phyloP scores from a whole-genome alignment of 2,797 vertebrate species.

The Erethizon dorsatum region DNA sequence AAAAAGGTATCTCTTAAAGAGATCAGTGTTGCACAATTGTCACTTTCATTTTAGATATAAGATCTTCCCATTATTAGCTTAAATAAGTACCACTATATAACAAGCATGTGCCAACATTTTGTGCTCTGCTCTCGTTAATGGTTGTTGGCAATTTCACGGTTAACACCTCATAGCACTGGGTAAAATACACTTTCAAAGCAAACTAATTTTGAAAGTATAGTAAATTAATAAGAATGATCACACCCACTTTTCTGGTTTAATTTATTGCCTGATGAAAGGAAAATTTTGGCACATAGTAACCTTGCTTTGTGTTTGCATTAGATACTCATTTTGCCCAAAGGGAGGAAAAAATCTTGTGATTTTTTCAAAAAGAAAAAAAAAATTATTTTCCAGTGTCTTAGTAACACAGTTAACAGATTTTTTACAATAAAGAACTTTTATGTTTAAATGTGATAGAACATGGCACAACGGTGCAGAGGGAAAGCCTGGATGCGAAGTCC shows the following conservation, averaged over 20 bases:
- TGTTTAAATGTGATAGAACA: background rate
- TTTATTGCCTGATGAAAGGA: background rate
- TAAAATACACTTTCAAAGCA: constrained; percentile 2
- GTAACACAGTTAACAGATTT: background rate
- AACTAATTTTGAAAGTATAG: constrained; percentile 2
- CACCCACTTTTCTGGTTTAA: background rate
- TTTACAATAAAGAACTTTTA: background rate
- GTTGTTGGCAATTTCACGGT: constrained; percentile 8
- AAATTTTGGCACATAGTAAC: background rate
- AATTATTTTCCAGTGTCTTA: background rate
- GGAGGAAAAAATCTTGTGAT: background rate
- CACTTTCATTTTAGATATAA: background rate
- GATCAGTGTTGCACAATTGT: background rate
- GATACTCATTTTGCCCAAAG: background rate
- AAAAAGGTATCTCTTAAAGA: background rate
- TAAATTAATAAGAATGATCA: background rate
- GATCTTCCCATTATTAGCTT: background rate
- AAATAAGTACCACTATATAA: background rate
- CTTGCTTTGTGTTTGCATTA: background rate
- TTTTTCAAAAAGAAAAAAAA: background rate
- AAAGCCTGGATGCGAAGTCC: background rate
- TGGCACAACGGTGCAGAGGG: background rate
- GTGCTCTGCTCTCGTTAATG: constrained; percentile 45
- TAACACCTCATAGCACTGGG: constrained; percentile 3
- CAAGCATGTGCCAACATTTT: background rate